A percentile compares a stretch with the other conserved stretches of the same genome.
These are phyloP conservation scores for Zoanthus gigantus DNA, from an alignment of 92 coral and sea anemone genomes.

Conservation along the genomic window DNA sequence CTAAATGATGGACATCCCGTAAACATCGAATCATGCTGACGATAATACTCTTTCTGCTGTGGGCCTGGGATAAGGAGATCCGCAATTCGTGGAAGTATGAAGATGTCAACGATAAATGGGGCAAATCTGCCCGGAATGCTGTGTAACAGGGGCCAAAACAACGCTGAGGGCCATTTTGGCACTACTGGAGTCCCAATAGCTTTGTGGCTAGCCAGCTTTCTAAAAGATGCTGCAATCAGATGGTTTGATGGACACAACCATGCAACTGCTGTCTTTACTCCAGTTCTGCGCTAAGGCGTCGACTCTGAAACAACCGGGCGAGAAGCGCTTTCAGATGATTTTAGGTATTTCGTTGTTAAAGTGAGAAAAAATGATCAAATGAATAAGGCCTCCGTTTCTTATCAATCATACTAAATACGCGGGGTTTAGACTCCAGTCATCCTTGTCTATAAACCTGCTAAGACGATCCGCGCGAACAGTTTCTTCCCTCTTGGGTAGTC, in stretches of 20 bases:
- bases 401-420: slow-evolving; percentile 12
- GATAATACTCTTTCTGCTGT: slow-evolving; percentile 24
- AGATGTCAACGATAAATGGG: slow-evolving; percentile 25
- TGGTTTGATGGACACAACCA: neutral
- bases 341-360: neutral
- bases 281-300: slow-evolving; percentile 47
- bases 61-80: slow-evolving; percentile 39
- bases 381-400: slow-evolving; percentile 25
- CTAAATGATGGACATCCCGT: slow-evolving; percentile 44
- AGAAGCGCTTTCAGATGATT: slow-evolving; percentile 15
- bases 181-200: slow-evolving; percentile 51
- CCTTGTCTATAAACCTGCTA: neutral
- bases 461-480: neutral
- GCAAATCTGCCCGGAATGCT: neutral
- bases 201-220: slow-evolving; percentile 24
- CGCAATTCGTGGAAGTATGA: slow-evolving; percentile 35
- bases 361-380: slow-evolving; percentile 7
- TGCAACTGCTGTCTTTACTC: slow-evolving; percentile 30
- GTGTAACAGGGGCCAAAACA: slow-evolving; percentile 46
- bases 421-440: neutral
- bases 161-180: slow-evolving; percentile 52
- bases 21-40: slow-evolving; percentile 33
- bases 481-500: slow-evolving; percentile 45
- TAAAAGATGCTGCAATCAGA: no score
- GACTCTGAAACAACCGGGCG: slow-evolving; percentile 29